phyloP scores from a whole-genome alignment of 1,140 invertebrate genomes.

The Orussus abietinus region DNA sequence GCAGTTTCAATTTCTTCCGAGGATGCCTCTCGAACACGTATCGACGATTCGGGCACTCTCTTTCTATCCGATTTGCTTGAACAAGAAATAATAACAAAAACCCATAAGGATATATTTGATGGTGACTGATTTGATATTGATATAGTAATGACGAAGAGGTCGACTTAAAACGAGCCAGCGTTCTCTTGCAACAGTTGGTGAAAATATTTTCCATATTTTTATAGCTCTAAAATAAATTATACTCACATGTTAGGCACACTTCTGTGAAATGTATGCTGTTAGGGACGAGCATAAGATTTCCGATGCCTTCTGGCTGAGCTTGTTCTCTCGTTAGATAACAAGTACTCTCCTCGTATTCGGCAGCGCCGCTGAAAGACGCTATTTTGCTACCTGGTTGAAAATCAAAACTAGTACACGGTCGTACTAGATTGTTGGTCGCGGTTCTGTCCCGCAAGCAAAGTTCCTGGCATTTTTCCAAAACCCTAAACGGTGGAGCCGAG shows the following conservation, averaged over 20 bases:
- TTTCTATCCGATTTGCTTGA: constrained; percentile 75
- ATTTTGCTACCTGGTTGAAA: constrained; percentile 84
- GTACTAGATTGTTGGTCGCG: constrained; percentile 71
- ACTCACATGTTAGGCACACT: constrained; percentile 84
- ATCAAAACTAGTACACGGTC: constrained; percentile 81
- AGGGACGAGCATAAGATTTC: constrained; percentile 77
- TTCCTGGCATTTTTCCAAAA: constrained; percentile 82
- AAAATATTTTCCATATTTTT: too few relatives aligned
- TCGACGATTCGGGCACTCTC: constrained; percentile 79
- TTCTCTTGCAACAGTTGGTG: too few relatives aligned
- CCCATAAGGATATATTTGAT: too few relatives aligned
- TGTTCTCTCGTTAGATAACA: constrained; percentile 83
- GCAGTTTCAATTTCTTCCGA: constrained; percentile 74
- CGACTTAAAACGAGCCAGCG: too few relatives aligned
- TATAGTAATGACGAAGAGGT: too few relatives aligned
- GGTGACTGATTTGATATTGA: too few relatives aligned
- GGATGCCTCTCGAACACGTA: constrained; percentile 86
- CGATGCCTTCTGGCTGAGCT: constrained; percentile 78
- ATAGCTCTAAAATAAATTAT: too few relatives aligned
- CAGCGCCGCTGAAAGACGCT: constrained; percentile 72
- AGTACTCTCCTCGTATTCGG: constrained; percentile 86
- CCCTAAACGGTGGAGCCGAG: constrained; percentile 75
- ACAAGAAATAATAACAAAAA: too few relatives aligned
- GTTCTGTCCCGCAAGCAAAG: constrained; percentile 79
- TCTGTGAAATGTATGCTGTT: constrained; percentile 86